These are phyloP conservation scores for Varanus komodoensis DNA, from an alignment of 2,113 vertebrate genomes.

Conservation along the genomic window DNA sequence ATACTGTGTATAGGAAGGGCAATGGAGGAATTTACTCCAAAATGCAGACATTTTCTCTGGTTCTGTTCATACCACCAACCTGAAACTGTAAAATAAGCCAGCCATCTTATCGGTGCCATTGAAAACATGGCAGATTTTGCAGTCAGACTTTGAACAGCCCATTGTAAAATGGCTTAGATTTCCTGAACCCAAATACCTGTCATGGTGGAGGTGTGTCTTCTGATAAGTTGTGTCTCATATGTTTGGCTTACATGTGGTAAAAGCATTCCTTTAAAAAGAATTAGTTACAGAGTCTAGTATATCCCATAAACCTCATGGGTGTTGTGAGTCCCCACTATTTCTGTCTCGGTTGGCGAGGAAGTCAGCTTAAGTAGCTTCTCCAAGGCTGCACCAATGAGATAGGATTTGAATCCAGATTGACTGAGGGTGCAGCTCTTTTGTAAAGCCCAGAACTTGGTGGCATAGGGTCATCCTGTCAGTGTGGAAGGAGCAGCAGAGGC, in stretches of 20 bases:
- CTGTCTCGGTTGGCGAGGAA: neutral
- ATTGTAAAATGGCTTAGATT: neutral
- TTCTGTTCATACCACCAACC: neutral
- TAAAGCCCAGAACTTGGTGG: too few species aligned
- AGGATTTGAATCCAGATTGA: neutral
- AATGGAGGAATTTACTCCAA: neutral
- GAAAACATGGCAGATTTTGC: neutral
- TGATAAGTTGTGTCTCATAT: neutral
- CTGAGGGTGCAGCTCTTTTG: neutral
- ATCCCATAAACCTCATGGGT: neutral
- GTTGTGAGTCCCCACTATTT: neutral
- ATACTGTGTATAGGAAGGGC: neutral
- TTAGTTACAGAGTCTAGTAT: neutral
- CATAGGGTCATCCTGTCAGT: too few species aligned
- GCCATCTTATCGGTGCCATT: neutral
- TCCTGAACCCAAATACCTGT: neutral
- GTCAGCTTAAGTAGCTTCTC: neutral
- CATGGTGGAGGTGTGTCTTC: neutral
- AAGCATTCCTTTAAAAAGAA: neutral
- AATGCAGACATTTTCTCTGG: neutral
- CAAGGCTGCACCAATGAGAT: neutral
- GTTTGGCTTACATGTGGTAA: too few species aligned
- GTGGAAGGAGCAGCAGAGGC: too few species aligned
- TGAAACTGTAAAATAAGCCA: neutral
- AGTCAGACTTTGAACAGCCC: neutral